phyloP scores from a whole-genome alignment of 2,797 vertebrate species.

The Ibycter americanus region DNA sequence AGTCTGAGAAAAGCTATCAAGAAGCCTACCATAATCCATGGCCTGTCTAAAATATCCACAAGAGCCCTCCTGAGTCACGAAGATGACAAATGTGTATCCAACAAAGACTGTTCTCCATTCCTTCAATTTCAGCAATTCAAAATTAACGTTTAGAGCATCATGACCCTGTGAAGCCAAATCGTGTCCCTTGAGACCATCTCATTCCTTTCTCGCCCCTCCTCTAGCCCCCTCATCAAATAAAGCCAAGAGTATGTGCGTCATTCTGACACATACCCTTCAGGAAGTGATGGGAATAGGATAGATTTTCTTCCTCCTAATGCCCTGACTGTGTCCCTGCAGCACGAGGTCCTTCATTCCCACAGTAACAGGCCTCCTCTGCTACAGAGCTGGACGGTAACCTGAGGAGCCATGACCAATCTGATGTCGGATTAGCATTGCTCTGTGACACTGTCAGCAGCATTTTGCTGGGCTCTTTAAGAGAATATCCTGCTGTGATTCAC shows the following conservation, averaged over 20 bases:
- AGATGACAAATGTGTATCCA: constrained; percentile 53
- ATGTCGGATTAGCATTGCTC: constrained; percentile 54
- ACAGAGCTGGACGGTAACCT: constrained; percentile 3
- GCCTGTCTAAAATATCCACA: constrained; percentile 35
- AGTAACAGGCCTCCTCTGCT: not conserved
- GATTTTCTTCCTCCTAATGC: constrained; percentile 66
- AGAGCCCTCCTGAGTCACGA: constrained; percentile 46
- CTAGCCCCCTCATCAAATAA: constrained; percentile 23
- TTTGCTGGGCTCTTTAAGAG: constrained; percentile 48
- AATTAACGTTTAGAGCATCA: constrained; percentile 1
- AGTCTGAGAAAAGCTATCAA: constrained; percentile 52
- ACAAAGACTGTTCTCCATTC: not conserved
- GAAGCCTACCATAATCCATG: constrained; percentile 17
- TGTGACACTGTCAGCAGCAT: constrained; percentile 49
- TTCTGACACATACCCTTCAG: constrained; percentile 57
- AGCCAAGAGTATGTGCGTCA: constrained; percentile 42
- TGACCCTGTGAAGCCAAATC: constrained; percentile 26
- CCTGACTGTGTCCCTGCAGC: constrained; percentile 35
- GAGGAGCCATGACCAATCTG: constrained; percentile 60
- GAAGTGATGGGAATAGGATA: constrained; percentile 70
- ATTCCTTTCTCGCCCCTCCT: constrained; percentile 22
- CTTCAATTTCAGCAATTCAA: constrained; percentile 50
- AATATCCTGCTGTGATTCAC: constrained; percentile 59
- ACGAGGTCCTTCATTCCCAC: constrained; percentile 68
- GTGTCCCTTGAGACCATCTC: not conserved